Conservation (phyloP, 2,797 vertebrate species). For the Anguilla anguilla region DNA sequence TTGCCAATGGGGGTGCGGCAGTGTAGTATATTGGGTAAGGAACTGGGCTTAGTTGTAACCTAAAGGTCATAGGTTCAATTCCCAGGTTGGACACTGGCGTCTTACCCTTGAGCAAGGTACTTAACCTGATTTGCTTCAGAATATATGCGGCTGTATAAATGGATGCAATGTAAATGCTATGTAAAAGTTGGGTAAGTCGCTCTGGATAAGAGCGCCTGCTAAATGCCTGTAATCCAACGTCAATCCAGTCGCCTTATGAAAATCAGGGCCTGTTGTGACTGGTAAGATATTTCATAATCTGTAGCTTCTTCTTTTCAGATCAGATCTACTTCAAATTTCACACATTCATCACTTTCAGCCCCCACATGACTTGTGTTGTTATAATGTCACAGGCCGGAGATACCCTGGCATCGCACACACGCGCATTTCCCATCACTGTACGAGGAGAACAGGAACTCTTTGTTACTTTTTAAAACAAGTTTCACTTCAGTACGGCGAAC, state of each 20-base stretch:
- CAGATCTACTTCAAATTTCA: not conserved
- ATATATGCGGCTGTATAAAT: too few species aligned
- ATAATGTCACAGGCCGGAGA: not conserved
- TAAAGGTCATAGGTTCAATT: too few species aligned
- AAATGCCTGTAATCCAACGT: not conserved
- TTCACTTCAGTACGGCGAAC: not conserved
- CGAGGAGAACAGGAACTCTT: not conserved
- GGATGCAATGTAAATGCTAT: too few species aligned
- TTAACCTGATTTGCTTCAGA: too few species aligned
- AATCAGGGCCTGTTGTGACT: not conserved
- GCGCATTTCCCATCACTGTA: not conserved
- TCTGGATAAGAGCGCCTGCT: too few species aligned
- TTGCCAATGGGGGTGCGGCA: not conserved
- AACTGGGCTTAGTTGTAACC: too few species aligned
- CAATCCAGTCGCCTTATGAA: not conserved
- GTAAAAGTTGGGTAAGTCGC: too few species aligned
- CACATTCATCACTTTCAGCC: not conserved
- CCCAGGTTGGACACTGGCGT: too few species aligned
- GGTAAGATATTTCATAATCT: not conserved
- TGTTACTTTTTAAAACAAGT: not conserved
- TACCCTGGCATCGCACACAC: not conserved
- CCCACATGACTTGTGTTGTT: not conserved
- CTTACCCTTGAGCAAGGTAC: too few species aligned
- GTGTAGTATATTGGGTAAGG: too few species aligned
- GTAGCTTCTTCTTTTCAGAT: not conserved